phyloP scores from a whole-genome alignment of 2,797 vertebrate genomes.

The Malacoraja senta region DNA sequence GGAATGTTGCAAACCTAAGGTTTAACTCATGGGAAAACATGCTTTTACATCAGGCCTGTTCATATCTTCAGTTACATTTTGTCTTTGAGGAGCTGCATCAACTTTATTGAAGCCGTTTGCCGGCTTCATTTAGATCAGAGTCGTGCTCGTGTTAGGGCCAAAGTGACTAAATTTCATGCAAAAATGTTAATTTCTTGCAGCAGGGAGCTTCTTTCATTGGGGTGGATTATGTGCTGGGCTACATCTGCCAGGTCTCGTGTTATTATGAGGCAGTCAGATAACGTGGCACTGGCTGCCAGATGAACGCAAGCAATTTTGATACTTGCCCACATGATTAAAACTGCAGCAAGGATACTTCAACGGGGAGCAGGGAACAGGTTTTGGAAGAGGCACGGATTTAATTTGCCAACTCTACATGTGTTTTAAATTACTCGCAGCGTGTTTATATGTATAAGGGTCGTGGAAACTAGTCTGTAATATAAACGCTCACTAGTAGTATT shows the following conservation, averaged over 20 bases:
- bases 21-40: neutral
- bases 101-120: neutral
- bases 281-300: neutral
- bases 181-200: neutral
- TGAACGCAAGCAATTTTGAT: conserved; percentile 6
- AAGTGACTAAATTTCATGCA: neutral
- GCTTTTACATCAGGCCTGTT: neutral
- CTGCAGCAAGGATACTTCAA: conserved; percentile 6
- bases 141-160: neutral
- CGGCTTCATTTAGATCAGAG: neutral
- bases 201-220: neutral
- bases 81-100: neutral
- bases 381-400: conserved; percentile 12
- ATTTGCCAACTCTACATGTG: conserved; percentile 26
- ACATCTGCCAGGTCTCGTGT: neutral
- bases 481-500: neutral
- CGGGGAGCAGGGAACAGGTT: conserved; percentile 18
- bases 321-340: conserved; percentile 22
- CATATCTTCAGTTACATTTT: neutral
- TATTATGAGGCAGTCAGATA: neutral
- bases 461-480: conserved; percentile 12
- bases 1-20: neutral
- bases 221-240: neutral
- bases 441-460: conserved; percentile 27
- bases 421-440: conserved; percentile 13